Evolutionary conservation across 1,140 invertebrate genomes (phyloP).

Genomic region (Sitodiplosis mosellana): DNA sequence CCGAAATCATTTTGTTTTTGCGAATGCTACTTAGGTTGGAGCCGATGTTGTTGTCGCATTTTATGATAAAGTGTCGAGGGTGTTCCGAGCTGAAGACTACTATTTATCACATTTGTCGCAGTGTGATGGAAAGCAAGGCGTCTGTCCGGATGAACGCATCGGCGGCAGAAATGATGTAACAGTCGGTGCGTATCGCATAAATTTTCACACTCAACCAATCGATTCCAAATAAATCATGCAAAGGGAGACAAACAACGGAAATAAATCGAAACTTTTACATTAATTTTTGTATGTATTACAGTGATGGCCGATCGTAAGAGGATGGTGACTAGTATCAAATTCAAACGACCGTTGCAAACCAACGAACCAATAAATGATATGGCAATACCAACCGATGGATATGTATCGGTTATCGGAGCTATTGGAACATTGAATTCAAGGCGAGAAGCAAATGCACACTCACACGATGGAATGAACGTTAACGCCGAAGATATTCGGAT

Average conservation of each 20-base stretch:
- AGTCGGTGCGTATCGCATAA: conserved; percentile 28
- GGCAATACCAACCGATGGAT: conserved; percentile 41
- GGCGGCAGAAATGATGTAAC: conserved; percentile 65
- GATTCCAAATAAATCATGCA: not conserved
- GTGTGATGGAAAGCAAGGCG: conserved; percentile 60
- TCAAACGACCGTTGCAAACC: conserved; percentile 52
- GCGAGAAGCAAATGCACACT: conserved; percentile 68
- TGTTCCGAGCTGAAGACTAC: conserved; percentile 67
- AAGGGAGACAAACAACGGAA: not conserved
- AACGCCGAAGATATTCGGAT: conserved; percentile 56
- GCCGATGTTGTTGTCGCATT: conserved; percentile 71
- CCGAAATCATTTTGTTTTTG: too few species aligned
- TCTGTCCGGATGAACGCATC: conserved; percentile 66
- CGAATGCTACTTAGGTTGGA: conserved; percentile 36
- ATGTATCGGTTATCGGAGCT: conserved; percentile 68
- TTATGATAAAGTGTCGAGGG: conserved; percentile 45
- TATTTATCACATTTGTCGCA: conserved; percentile 67
- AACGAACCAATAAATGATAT: conserved; percentile 51
- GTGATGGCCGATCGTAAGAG: conserved; percentile 52
- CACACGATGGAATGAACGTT: conserved; percentile 40
- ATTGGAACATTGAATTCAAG: conserved; percentile 63
- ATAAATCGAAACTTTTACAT: not conserved
- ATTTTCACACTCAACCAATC: not conserved
- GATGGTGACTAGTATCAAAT: conserved; percentile 67
- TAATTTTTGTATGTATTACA: conserved; percentile 11